A percentile compares a stretch with the other conserved stretches of the same genome.
Evolutionary conservation across 2,888 invertebrate genomes (phyloP).

Genomic region (Aleiodes alternator): DNA sequence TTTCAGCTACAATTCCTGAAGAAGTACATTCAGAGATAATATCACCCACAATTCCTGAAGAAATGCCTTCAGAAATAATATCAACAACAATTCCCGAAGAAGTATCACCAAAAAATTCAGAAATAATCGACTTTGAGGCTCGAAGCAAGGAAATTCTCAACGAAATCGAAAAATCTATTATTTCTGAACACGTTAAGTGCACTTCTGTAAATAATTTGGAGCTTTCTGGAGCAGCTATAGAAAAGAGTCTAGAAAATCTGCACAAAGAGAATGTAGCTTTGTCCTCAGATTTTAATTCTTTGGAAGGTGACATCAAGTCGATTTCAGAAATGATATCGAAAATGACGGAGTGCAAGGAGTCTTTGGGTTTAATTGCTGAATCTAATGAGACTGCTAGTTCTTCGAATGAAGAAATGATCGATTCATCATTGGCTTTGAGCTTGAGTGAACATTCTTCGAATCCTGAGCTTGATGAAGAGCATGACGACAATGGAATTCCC

Average conservation of each 20-base stretch:
- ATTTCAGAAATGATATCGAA: constrained; percentile 63
- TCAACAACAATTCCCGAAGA: constrained; percentile 52
- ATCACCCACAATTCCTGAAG: not conserved
- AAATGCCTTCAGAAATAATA: constrained; percentile 49
- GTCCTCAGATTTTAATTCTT: constrained; percentile 59
- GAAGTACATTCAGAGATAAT: constrained; percentile 58
- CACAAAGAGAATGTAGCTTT: constrained; percentile 60
- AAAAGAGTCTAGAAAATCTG: constrained; percentile 58
- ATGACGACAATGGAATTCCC: constrained; percentile 43
- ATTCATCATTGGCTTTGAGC: not conserved
- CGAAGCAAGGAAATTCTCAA: constrained; percentile 68
- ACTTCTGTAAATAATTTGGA: constrained; percentile 49
- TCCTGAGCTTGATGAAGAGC: not conserved
- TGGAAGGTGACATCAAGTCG: constrained; percentile 60
- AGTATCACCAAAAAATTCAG: constrained; percentile 48
- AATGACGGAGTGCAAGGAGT: constrained; percentile 53
- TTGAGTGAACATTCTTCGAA: not conserved
- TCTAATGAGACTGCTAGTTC: constrained; percentile 3
- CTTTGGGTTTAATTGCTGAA: not conserved
- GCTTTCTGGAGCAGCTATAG: constrained; percentile 54
- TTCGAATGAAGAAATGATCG: not conserved
- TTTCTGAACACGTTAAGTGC: constrained; percentile 64
- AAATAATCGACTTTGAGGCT: constrained; percentile 67
- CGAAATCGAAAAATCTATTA: constrained; percentile 69
- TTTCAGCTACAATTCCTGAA: constrained; percentile 54